Evolutionary conservation across 2,888 invertebrate genomes (phyloP).

Genomic region (Thymelicus sylvestris): DNA sequence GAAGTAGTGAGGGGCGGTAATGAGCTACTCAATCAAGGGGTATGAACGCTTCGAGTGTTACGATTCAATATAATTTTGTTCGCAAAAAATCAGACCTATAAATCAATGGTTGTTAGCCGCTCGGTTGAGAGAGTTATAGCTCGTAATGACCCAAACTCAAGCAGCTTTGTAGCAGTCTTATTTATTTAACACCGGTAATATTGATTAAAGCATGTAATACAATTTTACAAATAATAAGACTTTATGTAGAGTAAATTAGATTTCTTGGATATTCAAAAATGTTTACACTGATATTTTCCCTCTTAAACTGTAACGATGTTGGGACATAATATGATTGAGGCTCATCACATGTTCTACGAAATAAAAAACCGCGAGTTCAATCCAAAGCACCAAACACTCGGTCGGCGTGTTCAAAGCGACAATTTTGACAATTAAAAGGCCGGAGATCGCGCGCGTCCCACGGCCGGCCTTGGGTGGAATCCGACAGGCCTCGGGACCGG

Average conservation of each 20-base stretch:
- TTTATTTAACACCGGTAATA: no score
- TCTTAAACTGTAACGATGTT: no score
- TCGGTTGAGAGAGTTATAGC: no score
- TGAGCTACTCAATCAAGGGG: slow-evolving; percentile 10
- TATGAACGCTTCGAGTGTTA: background rate
- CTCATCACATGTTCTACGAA: background rate
- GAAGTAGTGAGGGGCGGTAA: background rate
- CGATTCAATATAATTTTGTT: slow-evolving; percentile 5
- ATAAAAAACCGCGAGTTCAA: slow-evolving; percentile 1
- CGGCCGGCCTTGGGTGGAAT: slow-evolving; percentile 78
- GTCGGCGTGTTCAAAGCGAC: slow-evolving; percentile 72
- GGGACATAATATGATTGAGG: background rate
- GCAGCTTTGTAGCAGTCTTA: no score
- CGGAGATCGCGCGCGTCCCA: slow-evolving; percentile 68
- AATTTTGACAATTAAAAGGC: slow-evolving; percentile 83
- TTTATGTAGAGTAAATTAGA: no score
- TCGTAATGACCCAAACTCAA: no score
- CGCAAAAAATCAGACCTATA: background rate
- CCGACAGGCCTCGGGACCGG: slow-evolving; percentile 45
- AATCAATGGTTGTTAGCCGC: background rate
- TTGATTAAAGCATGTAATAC: no score
- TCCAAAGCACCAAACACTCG: slow-evolving; percentile 42
- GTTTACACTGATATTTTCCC: no score
- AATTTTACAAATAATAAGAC: no score
- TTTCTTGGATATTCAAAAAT: no score